phyloP scores from a whole-genome alignment of 1,140 invertebrate species.

The Aphis craccivora region DNA sequence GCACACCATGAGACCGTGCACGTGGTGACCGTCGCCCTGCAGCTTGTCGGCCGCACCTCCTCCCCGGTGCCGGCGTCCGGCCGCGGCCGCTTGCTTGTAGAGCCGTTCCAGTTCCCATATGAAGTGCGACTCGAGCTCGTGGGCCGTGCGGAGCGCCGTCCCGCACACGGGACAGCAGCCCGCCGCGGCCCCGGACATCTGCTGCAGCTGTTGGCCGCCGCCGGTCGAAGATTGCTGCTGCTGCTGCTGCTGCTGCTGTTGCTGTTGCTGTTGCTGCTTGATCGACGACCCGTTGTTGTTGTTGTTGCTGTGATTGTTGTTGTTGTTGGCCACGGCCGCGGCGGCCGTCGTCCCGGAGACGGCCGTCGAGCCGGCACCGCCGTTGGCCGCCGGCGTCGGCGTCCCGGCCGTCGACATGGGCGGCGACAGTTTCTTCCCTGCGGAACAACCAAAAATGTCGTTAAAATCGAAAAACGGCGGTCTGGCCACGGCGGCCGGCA shows the following conservation, averaged over 20 bases:
- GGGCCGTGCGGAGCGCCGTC: conserved; percentile 74
- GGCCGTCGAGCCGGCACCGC: neutral
- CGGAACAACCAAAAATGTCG: conserved; percentile 48
- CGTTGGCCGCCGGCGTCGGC: neutral
- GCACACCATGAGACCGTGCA: conserved; percentile 59
- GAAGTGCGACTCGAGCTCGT: conserved; percentile 79
- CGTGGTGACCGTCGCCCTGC: conserved; percentile 62
- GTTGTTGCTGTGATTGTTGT: conserved; percentile 15
- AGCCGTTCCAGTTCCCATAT: conserved; percentile 79
- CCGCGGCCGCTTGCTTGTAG: conserved; percentile 65
- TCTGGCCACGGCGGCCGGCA: neutral
- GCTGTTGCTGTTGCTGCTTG: neutral
- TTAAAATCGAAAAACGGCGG: conserved; percentile 55
- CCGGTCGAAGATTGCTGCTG: neutral
- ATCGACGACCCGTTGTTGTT: conserved; percentile 24
- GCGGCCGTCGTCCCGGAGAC: neutral
- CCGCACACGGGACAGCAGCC: conserved; percentile 84
- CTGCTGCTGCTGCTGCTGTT: conserved; percentile 25
- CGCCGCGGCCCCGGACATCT: conserved; percentile 21
- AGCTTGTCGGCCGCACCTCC: conserved; percentile 63
- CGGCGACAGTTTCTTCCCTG: conserved; percentile 20
- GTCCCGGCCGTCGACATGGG: neutral
- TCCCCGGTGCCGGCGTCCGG: conserved; percentile 59
- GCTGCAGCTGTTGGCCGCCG: neutral
- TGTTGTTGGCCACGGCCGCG: neutral